Base-by-base conservation (phyloP, 1,140 invertebrate genomes). In the Marisa cornuarietis region DNA sequence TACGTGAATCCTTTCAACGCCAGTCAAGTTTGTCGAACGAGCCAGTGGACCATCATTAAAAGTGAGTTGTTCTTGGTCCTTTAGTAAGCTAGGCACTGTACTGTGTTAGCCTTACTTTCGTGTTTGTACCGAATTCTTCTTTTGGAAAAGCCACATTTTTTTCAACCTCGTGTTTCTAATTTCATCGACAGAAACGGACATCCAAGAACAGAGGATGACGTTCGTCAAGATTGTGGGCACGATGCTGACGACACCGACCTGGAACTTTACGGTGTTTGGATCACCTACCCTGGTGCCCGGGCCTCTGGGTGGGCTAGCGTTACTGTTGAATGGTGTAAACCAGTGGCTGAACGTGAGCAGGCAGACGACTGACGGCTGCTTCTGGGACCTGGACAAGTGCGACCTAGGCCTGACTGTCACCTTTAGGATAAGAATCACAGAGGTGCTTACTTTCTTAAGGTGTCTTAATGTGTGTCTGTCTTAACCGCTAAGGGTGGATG, bases 291-390 rank as follows among this genome's bases (percentile, higher is more conserved):
- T 86, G 14, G 74, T 79, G 26, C 22, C 68, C 16, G 84, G 83
- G 65, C 76, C 79, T 51, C 76, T 76, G 66, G 80, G 82, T n/a
- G 85, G 82, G 7, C 16, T 76, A 26, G 79, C 83, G 6, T 31
- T 87, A 26, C 63, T n/a, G n/a, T 79, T 87, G 76, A 83, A 87
- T 82, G 86, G 86, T 20, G 13, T 66, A 8, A 31, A 81, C 58
- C 85, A 87, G 79, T 86, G 78, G 54, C 65, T 85, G 22, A 49
- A 69, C 22, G 14, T 83, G 7, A 22, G 13, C 4, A 18, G 78
- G 58, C 58, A 71, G 13, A 10, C 24, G 14, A 51, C 20, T 31
- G 65, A 63, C 18, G 71, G 58, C 42, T 87, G 86, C 81, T 69
- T 85, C 1, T 71, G 49, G 51, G 78, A 86, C 66, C 78, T 84